Evolutionary conservation across 2,797 vertebrate genomes (phyloP).

Genomic region (Oceanodroma leucorhoa): DNA sequence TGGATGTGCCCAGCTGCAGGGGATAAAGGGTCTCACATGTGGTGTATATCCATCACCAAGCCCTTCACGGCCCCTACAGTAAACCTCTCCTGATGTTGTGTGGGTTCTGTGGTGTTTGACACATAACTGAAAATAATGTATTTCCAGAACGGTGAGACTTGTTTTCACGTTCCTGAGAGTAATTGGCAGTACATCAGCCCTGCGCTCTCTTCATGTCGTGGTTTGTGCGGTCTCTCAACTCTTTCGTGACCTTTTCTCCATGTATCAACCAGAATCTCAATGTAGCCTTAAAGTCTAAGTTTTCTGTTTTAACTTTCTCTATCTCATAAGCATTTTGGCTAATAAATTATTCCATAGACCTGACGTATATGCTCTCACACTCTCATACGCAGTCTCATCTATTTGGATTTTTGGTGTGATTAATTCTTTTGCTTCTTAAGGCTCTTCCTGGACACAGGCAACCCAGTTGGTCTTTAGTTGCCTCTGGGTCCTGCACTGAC

Average conservation of each 20-base stretch:
- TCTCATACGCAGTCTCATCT: not conserved
- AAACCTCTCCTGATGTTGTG: not conserved
- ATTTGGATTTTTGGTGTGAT: not conserved
- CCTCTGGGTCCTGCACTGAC: not conserved
- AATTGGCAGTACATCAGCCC: not conserved
- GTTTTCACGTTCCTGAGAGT: not conserved
- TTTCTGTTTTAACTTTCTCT: not conserved
- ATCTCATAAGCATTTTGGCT: not conserved
- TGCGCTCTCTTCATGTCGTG: not conserved
- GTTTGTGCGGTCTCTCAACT: not conserved
- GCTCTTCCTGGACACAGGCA: not conserved
- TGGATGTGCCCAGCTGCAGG: not conserved
- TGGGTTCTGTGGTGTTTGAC: not conserved
- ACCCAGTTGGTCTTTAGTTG: not conserved
- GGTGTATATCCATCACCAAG: not conserved
- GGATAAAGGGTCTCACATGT: rapidly evolving
- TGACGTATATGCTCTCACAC: rapidly evolving
- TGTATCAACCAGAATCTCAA: not conserved
- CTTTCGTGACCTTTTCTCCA: not conserved
- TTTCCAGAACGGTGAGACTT: not conserved
- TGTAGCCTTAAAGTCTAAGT: not conserved
- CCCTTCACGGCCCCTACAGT: not conserved
- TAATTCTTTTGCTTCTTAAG: not conserved
- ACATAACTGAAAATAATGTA: not conserved
- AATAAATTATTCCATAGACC: not conserved